Base-by-base conservation (phyloP, 1,140 invertebrate genomes). In the Papilio helenus region DNA sequence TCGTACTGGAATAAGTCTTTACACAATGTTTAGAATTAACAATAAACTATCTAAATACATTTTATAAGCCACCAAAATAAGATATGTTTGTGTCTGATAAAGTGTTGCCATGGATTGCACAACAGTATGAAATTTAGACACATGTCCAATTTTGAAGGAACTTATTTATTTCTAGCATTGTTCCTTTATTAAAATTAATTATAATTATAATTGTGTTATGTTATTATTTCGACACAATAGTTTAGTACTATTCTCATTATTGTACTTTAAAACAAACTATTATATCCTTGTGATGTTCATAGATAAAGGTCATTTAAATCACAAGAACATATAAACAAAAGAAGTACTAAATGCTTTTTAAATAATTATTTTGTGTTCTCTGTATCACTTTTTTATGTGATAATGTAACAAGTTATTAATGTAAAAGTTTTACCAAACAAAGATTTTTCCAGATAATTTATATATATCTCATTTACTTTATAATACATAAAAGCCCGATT, bases 211-310 rank as follows among this genome's bases (percentile, higher is more conserved):
- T 55, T 55, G 51, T 20, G 1, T n/a, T 55, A 55, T 55, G 51
- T 55, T 55, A 55, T 55, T 55, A 55, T 20, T n/a, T 18, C 18
- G 20, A 55, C 7, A 55, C 51, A 55, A 55, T 55, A 55, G 51
- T 16, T 49, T 51, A n/a, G 14, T 18, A 51, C 49, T 55, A 55
- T 20, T 55, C 5, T 55, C n/a, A 18, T 55, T 55, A 68, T 68
- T 68, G 61, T 34, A 68, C 14, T 68, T 68, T 29, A 68, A 68
- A 68, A 68, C 14, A 65, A 68, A 68, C 26, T 68, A 34, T 58
- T 10, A 26, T 58, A 71, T 77, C 39, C 4, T 76, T 72, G 23
- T 71, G 42, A 79, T 78, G 74, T 34, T 8, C 51, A 68, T 16
- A 68, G 1, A 68, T 68, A 29, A 68, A 68, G 61, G 26, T 68